Base-by-base conservation (phyloP, 2,888 invertebrate genomes). In the Allygus modestus region DNA sequence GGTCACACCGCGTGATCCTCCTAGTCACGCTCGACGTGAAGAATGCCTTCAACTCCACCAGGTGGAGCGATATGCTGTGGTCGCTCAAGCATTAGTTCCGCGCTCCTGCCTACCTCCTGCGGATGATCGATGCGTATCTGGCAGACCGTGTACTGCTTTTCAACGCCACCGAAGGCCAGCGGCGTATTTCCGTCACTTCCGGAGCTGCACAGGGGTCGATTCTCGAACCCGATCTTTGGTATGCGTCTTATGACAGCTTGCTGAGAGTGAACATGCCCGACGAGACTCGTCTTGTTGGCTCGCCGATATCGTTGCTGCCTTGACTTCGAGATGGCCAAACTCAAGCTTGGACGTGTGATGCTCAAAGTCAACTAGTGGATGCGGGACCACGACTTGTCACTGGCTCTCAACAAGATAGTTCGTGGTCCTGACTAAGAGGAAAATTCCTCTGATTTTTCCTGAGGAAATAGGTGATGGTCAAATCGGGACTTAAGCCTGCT, bases 1-100 rank as follows among this genome's bases (percentile, higher is more conserved):
- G 28, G 31, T 37, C 65, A 9, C 33, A n/a, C n/a, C 31, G 31
- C n/a, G 28, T 81, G 31, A 61, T 58, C n/a, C 54, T 81, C 11
- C 61, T 85, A 31, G 83, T 85, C 26, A 85, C 85, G 5, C 84
- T 85, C 11, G 85, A 85, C 46, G 73, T 85, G 23, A 84, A 54
- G 23, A 84, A 84, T 37, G 88, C 87, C 20, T 88, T 88, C 65
- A 88, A 88, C 43, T 86, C 86, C 7, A 87, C 87, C 2, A 82
- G 83, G 20, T 88, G 87, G 87, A 75, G 69, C 17, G 61, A 43
- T 26, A 84, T 85, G 58, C 17, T 87, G 77, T 20, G 28, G 33
- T 85, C 86, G 33, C 83, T 88, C 12, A 79, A 84, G 41, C 41
- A 26, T 23, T 69, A 17, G 54, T 86, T 84, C 31, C 43, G 31